phyloP scores from a whole-genome alignment of 2,113 vertebrate species.

The Naja naja region DNA sequence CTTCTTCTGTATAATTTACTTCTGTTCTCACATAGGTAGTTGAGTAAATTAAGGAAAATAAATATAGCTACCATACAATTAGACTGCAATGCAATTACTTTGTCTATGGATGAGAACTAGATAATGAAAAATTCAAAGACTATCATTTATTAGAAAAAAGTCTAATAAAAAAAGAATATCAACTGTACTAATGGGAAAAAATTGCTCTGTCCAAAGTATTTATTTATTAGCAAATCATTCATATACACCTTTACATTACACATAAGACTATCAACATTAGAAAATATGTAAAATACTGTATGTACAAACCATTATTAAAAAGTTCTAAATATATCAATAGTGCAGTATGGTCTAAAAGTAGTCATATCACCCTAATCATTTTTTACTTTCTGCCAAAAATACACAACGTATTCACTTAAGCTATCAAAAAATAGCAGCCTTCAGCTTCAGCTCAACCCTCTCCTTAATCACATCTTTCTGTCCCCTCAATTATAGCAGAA shows the following conservation, averaged over 20 bases:
- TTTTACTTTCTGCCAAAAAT: background rate
- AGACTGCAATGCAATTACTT: background rate
- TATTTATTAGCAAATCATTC: background rate
- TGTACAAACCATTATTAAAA: background rate
- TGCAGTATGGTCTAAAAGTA: background rate
- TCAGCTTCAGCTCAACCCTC: background rate
- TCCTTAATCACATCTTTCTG: background rate
- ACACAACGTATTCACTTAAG: background rate
- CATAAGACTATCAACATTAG: background rate
- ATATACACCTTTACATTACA: background rate
- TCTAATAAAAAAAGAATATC: background rate
- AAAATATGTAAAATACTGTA: background rate
- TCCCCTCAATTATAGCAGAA: background rate
- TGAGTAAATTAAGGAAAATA: slow-evolving; percentile 73
- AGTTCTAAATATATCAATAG: background rate
- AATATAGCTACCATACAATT: background rate
- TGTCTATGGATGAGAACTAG: background rate
- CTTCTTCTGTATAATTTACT: slow-evolving; percentile 97
- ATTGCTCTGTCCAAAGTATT: background rate
- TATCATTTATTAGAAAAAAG: background rate
- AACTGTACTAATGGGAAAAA: background rate
- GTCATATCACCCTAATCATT: background rate
- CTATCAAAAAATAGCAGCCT: background rate
- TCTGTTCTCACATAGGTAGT: slow-evolving; percentile 96
- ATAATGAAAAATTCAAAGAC: background rate